Conservation (phyloP, 2,797 vertebrate genomes). For the Anableps anableps region DNA sequence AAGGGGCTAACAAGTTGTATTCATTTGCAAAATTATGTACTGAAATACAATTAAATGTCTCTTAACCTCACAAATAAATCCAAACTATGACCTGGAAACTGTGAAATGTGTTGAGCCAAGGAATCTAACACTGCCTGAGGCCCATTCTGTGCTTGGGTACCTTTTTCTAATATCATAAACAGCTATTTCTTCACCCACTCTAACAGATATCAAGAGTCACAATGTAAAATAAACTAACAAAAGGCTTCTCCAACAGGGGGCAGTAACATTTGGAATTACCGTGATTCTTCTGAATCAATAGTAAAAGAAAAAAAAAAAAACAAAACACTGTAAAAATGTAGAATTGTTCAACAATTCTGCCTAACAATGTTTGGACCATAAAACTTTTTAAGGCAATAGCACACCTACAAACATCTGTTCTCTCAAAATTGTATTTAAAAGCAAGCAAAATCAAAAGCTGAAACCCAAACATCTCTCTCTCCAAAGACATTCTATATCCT, state of each 20-base stretch:
- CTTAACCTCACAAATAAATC: background rate
- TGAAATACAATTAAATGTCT: background rate
- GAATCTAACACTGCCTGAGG: background rate
- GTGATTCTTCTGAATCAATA: background rate
- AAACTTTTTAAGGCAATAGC: background rate
- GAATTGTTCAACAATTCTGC: background rate
- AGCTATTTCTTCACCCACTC: background rate
- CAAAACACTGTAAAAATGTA: background rate
- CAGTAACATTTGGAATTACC: background rate
- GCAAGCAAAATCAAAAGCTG: background rate
- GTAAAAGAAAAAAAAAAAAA: background rate
- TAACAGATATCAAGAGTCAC: background rate
- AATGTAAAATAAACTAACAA: background rate
- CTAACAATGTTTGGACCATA: background rate
- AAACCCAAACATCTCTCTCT: background rate
- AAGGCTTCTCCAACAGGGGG: background rate
- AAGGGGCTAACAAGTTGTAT: background rate
- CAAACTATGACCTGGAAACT: background rate
- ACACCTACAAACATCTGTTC: background rate
- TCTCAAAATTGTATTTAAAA: background rate
- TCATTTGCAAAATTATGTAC: background rate
- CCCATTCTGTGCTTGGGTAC: background rate
- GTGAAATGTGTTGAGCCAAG: background rate
- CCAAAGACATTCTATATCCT: background rate
- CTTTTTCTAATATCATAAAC: background rate